Evolutionary conservation across 2,113 vertebrate genomes (phyloP).

Genomic region (Halichoeres trimaculatus): DNA sequence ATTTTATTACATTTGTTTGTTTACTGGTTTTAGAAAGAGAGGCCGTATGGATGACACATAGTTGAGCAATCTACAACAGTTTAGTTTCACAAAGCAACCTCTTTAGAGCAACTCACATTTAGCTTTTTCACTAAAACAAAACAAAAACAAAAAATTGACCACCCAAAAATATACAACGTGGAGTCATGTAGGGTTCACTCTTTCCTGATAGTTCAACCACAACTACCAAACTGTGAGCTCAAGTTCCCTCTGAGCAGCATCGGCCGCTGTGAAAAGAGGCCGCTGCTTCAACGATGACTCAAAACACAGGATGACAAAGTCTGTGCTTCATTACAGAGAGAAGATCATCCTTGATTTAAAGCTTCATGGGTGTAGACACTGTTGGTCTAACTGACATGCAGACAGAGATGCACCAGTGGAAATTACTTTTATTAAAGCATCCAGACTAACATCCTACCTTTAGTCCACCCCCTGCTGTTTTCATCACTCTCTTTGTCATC

Average conservation of each 20-base stretch:
- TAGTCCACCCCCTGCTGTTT: constrained; percentile 37
- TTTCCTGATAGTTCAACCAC: constrained; percentile 14
- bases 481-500: constrained; percentile 54
- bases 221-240: constrained; percentile 15
- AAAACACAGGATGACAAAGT: constrained; percentile 8
- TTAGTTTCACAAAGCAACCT: not conserved
- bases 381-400: not conserved
- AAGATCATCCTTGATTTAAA: constrained; percentile 5
- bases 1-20: not conserved
- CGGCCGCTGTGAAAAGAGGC: not conserved
- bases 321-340: not conserved
- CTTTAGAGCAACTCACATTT: not conserved
- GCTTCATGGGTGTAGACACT: not conserved
- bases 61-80: not conserved
- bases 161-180: not conserved
- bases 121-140: constrained; percentile 6
- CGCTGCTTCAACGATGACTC: constrained; percentile 9
- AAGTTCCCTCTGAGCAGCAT: constrained; percentile 30
- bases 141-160: not conserved
- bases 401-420: no score
- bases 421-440: constrained; percentile 14
- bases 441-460: constrained; percentile 13
- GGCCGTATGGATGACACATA: not conserved
- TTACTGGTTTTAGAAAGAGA: not conserved
- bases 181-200: not conserved